Base-by-base conservation (phyloP, 2,888 invertebrate genomes). In the Phragmatobia fuliginosa region DNA sequence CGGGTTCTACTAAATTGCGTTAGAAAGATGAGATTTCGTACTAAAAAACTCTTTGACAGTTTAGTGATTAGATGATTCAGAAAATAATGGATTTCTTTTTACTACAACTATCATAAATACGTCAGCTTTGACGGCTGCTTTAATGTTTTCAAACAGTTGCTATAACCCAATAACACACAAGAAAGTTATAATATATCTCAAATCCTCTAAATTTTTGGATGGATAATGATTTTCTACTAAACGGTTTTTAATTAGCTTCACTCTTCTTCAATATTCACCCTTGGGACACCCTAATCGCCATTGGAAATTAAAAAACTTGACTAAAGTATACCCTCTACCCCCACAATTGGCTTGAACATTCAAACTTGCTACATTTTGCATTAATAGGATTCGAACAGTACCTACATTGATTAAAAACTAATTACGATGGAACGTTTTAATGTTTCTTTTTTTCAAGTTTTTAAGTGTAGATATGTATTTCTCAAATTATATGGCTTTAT, bases 231-330 rank as follows among this genome's bases (percentile, higher is more conserved):
- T 49, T 49, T 68, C 18, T 60, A n/a, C 33, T 49, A 64, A 64
- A 36, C 49, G 36, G 59, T 60, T 63, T 64, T 28, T 45, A 64
- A 64, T 64, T 64, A 68, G 25, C 41, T 63, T 38, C 56, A 62
- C 8, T 62, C 33, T 64, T 64, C 52, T 65, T 68, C 32, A 31
- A 64, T 63, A 59, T 33, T 59, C 63, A n/a, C 59, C 68, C 63
- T 38, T 21, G 58, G 58, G 68, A 18, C 10, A 14, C 33, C 49
- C 45, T 59, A 64, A 68, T 65, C 60, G 59, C 60, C 59, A 25
- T 21, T 36, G 33, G 38, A 65, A 68, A 69, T 69, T 65, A 60
- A 69, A 69, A 68, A 68, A 69, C 60, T 65, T 69, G 60, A 52
- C 49, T 25, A 52, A 69, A 65, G 60, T 60, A 65, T 59, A 28